Base-by-base conservation (phyloP, 2,888 invertebrate genomes). In the Incurvaria masculella region DNA sequence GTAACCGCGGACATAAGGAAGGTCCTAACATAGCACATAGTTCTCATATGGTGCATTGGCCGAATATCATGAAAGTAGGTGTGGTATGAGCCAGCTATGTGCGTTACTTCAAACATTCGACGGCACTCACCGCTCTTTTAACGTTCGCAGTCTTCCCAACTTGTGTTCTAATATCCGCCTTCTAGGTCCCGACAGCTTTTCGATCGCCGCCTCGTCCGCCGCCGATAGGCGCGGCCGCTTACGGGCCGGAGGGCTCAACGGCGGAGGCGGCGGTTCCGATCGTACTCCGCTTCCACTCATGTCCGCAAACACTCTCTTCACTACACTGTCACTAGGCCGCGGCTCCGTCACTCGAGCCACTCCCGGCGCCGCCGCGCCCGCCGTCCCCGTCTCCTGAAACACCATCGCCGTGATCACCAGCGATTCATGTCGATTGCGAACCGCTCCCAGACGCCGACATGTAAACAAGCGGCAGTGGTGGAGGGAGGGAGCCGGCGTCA, bases 161-260 rank as follows among this genome's bases (percentile, higher is more conserved):
- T 33, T 33, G 14, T 33, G 33, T 33, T 33, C 33, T n/a, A 33
- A 33, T 33, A 33, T 33, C 14, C 33, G 33, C 14, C 33, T 33
- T 33, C 33, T 33, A 33, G 33, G 33, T 33, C 33, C 33, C 14
- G 33, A 33, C 14, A 33, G 33, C 8, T 33, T 33, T 11, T 33
- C 58, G 46, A 63, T 56, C 49, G 59, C 61, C 48, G 66, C 71
- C 51, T 62, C 64, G 47, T 51, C 51, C 55, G 57, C 52, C 49
- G 53, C 55, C 49, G 60, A 55, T 52, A 62, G 57, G 58, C 64
- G 64, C 54, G 60, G 57, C 42, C 65, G 65, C 60, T 72, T 70
- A 53, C 67, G 66, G 46, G 71, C 69, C 60, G 72, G 51, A 54
- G 56, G 42, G 42, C 44, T 45, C 54, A 49, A 49, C 48, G 48